A percentile compares a stretch with the other conserved stretches of the same genome.
phyloP scores from a whole-genome alignment of 2,113 vertebrate species.

The Elanus axillaris region DNA sequence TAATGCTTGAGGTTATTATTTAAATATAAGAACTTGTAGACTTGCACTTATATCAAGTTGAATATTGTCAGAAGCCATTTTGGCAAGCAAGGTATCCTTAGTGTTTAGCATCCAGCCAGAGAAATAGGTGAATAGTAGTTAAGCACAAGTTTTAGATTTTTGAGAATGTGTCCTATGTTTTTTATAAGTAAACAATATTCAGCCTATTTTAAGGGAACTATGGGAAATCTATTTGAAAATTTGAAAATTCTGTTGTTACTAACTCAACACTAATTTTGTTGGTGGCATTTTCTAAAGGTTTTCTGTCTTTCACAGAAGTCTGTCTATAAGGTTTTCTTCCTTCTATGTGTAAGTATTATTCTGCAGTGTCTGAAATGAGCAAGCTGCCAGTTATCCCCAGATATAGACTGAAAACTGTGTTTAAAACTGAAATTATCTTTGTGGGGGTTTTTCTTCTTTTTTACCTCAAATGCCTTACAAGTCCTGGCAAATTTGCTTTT shows the following conservation, averaged over 20 bases:
- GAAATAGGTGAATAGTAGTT: background rate
- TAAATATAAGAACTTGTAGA: background rate
- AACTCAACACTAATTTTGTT: background rate
- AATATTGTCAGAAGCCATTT: background rate
- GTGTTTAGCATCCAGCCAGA: background rate
- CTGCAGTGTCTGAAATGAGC: background rate
- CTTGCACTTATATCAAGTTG: background rate
- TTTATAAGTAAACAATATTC: background rate
- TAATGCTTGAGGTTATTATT: background rate
- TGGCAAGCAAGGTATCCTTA: background rate
- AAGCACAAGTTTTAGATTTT: background rate
- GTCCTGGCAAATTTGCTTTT: background rate
- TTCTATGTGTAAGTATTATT: background rate
- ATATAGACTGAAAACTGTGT: background rate
- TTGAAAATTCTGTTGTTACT: background rate
- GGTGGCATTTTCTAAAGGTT: background rate
- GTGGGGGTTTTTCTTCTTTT: accelerated
- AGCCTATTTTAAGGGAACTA: background rate
- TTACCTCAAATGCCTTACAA: background rate
- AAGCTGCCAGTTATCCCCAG: background rate
- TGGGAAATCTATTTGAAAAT: background rate
- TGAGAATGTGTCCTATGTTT: background rate
- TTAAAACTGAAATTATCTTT: background rate
- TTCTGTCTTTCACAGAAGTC: background rate
- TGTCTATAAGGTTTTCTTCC: background rate